Base-by-base conservation (phyloP, 2,888 invertebrate genomes). In the Teleogryllus oceanicus region DNA sequence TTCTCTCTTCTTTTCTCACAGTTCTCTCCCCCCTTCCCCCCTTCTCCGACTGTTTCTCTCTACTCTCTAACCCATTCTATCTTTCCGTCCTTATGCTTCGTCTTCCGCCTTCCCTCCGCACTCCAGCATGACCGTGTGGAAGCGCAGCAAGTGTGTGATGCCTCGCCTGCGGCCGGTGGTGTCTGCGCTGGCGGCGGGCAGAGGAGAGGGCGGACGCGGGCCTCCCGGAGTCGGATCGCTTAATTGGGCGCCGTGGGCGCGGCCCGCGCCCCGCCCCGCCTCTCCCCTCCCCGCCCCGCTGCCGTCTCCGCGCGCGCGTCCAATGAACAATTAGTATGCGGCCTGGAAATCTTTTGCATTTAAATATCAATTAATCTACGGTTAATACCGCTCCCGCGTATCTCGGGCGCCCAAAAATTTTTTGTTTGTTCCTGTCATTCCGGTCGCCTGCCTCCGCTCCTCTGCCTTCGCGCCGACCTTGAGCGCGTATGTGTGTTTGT, bases 261-360 rank as follows among this genome's bases (percentile, higher is more conserved):
- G 62, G 62, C n/a, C 37, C 37, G 37, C 62, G 62, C 62, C 3
- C n/a, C n/a, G 16, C n/a, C 62, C n/a, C 62, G n/a, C 11, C 62
- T 0, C 62, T 10, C n/a, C 62, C 62, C 16, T 4, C 16, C 62
- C 13, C 62, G 16, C 8, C 62, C 62, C 16, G 37, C 37, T 37
- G 37, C 37, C 37, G 37, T 37, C 37, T 37, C 37, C 37, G 37
- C 62, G 4, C 62, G 62, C 62, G 4, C 62, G 62, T 11, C 62
- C 62, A 62, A 62, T 62, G 62, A 62, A 62, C 62, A 62, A 62
- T 62, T 62, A 62, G 62, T 62, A 62, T 62, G 62, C 62, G 62
- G 62, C 12, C n/a, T 62, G 62, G 62, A n/a, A 62, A 62, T 62
- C 62, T 62, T n/a, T 62, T 62, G 62, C 62, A 62, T 62, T 62